Base-by-base conservation (phyloP, 1,140 invertebrate species). In the Palaemon carinicauda region DNA sequence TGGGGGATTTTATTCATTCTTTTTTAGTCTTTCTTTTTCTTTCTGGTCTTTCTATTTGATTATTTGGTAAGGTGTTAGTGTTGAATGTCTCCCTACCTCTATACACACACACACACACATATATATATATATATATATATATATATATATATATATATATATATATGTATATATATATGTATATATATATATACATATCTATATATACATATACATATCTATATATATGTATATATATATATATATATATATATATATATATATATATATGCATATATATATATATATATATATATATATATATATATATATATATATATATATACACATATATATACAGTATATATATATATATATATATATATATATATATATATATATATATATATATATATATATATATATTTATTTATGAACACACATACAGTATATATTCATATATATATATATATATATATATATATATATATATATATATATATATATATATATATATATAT, bases 201-300 rank as follows among this genome's bases (percentile, higher is more conserved):
- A n/a, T 69, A 1, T 69, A 7, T 69, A n/a, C 9, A 7, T 69
- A 24, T 69, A 24, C 21, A 24, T 65, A 65, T 65, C 15, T 65
- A 65, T 65, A 65, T 65, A 65, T 65, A 65, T 65, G n/a, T 65
- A 65, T 65, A 65, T 65, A 65, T 65, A 60, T 60, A 60, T 60
- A 60, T 60, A 60, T 60, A 12, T 60, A 60, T 60, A 60, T 60
- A 60, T 60, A 60, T 60, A 60, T 60, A 60, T 60, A 60, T 60
- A 60, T 60, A 60, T 60, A 60, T 60, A 60, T 60, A 60, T 60
- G 14, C 14, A 60, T 60, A 60, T 24, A 60, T 60, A 60, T 24
- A 60, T 60, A 60, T 60, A 60, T 60, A 60, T 60, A 60, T 60
- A 24, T 60, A 60, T 60, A 60, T 60, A 60, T 60, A 60, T 60